phyloP scores from a whole-genome alignment of 2,797 vertebrate genomes.

The Acanthurus lineatus region DNA sequence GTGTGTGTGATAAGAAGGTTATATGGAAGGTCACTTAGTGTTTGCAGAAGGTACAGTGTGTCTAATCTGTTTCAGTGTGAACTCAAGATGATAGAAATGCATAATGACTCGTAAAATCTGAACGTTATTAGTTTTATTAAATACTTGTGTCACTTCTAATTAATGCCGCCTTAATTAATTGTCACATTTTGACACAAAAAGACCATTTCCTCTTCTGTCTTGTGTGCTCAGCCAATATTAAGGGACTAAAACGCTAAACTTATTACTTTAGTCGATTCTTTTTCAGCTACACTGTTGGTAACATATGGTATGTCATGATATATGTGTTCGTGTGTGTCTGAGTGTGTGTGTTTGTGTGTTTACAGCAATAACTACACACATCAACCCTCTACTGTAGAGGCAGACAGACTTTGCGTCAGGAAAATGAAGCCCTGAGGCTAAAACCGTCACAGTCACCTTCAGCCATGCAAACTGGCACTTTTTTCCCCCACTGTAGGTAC shows the following conservation, averaged over 20 bases:
- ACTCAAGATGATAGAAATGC: neutral
- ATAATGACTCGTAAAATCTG: neutral
- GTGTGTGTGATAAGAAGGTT: constrained; percentile 11
- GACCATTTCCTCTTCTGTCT: neutral
- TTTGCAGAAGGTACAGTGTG: neutral
- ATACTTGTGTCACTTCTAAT: neutral
- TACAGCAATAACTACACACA: constrained; percentile 44
- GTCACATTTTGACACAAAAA: neutral
- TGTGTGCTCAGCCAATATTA: neutral
- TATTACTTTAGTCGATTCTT: neutral
- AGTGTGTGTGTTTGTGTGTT: constrained; percentile 37
- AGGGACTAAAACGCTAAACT: neutral
- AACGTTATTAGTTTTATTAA: neutral
- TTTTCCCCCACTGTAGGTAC: neutral
- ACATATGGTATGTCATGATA: neutral
- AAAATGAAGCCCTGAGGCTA: constrained; percentile 67
- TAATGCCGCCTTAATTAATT: neutral
- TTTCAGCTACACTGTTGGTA: neutral
- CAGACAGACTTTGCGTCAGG: constrained; percentile 61
- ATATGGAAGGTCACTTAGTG: constrained; percentile 6
- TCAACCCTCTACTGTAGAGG: constrained; percentile 58
- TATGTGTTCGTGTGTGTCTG: neutral
- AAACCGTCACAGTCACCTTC: constrained; percentile 76
- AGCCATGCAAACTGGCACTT: constrained; percentile 66
- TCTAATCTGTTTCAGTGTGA: neutral